Conservation (phyloP, 2,888 invertebrate species). For the Rhynchonema sp. region DNA sequence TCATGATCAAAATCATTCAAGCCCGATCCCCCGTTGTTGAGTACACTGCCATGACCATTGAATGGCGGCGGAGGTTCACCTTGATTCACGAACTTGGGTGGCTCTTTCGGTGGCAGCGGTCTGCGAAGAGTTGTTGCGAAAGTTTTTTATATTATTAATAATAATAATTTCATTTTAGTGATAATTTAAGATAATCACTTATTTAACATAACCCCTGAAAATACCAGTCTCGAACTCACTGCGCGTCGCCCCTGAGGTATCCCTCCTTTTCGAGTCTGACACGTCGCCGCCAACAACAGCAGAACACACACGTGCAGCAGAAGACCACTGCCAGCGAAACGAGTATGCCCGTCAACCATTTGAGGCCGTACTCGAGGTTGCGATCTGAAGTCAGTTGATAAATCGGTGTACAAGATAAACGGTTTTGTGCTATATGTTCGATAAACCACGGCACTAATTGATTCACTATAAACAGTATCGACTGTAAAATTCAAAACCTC, state of each 20-base stretch:
- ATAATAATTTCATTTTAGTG: too few species aligned
- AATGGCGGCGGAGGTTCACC: neutral
- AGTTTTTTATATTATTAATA: neutral
- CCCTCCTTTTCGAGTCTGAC: constrained; percentile 6
- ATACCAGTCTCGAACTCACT: neutral
- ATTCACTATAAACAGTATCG: neutral
- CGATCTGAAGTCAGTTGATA: constrained; percentile 11
- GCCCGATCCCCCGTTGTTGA: too few species aligned
- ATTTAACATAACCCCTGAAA: neutral
- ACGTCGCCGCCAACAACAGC: constrained; percentile 12
- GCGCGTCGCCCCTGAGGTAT: neutral
- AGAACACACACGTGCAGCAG: constrained; percentile 3
- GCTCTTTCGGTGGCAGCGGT: neutral
- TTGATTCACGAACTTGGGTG: neutral
- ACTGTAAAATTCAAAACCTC: neutral
- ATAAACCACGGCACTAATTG: neutral
- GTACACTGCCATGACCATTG: neutral
- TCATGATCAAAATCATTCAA: neutral
- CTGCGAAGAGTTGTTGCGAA: neutral
- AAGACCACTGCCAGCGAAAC: constrained; percentile 1
- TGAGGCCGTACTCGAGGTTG: constrained; percentile 15
- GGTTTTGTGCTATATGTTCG: too few species aligned
- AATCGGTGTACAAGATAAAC: neutral
- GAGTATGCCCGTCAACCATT: constrained; percentile 15
- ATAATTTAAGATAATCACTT: too few species aligned